A percentile compares a stretch with the other conserved stretches of the same genome.
phyloP scores from a whole-genome alignment of 2,888 invertebrate species.

The Ectobius pallidus region DNA sequence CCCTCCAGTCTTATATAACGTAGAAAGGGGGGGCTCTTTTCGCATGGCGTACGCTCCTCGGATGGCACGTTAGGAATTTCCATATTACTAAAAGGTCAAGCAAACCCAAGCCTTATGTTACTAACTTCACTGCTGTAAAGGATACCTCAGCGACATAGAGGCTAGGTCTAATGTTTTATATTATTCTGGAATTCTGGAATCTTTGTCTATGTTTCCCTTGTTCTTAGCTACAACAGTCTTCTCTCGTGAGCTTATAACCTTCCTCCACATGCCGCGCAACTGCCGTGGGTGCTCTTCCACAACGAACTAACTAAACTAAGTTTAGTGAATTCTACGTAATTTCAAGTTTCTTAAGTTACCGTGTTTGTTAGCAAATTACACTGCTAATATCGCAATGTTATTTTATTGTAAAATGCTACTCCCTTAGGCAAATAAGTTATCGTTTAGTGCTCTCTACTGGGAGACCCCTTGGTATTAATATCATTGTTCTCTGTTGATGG shows the following conservation, averaged over 20 bases:
- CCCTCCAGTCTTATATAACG: no score
- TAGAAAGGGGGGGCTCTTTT: no score
- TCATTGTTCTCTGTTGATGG: neutral
- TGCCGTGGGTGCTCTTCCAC: neutral
- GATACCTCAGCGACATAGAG: neutral
- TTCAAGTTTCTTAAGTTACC: neutral
- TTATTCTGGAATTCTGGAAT: conserved; percentile 26
- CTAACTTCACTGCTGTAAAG: conserved; percentile 22
- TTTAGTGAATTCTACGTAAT: neutral
- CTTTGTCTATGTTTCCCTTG: conserved; percentile 6
- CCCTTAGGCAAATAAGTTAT: neutral
- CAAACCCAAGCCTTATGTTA: conserved; percentile 4
- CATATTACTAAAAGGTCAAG: conserved; percentile 35
- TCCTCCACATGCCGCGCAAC: neutral
- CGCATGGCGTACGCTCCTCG: neutral
- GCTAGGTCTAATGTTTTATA: conserved; percentile 27
- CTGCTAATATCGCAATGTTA: no score
- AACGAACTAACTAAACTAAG: neutral
- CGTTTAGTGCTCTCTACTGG: neutral
- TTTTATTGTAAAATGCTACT: neutral
- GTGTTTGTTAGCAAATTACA: neutral
- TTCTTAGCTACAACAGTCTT: neutral
- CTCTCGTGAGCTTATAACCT: neutral
- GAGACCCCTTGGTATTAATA: neutral
- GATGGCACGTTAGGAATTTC: conserved; percentile 30